These are phyloP conservation scores for Dasypolia templi DNA, from an alignment of 2,888 invertebrate genomes.

Conservation along the genomic window DNA sequence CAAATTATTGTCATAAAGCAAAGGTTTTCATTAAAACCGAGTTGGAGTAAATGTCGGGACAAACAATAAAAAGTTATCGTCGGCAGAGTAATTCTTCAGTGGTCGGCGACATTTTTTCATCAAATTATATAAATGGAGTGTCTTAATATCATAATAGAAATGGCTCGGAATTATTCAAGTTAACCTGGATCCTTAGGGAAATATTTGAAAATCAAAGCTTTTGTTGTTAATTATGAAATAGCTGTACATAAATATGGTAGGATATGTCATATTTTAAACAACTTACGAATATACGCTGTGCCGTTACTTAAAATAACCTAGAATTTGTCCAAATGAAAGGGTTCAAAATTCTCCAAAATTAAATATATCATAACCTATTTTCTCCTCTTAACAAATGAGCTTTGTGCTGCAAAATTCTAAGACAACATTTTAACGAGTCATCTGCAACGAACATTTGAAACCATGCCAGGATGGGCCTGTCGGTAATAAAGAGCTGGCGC, in stretches of 20 bases:
- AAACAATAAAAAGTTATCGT: conserved; percentile 52
- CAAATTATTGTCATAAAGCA: conserved; percentile 39
- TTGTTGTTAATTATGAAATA: not conserved
- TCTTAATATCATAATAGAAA: conserved; percentile 47
- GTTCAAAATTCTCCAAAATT: conserved; percentile 14
- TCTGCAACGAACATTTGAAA: conserved; percentile 76
- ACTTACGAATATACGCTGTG: not conserved
- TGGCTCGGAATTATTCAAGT: conserved; percentile 14
- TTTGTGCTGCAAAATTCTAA: conserved; percentile 39
- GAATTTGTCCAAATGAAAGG: not conserved
- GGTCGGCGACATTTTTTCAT: conserved; percentile 30
- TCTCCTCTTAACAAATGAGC: conserved; percentile 35
- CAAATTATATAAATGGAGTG: conserved; percentile 48
- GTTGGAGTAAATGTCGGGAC: conserved; percentile 24
- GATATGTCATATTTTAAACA: not conserved
- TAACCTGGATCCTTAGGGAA: not conserved
- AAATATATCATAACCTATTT: conserved; percentile 32
- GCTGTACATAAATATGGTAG: not conserved
- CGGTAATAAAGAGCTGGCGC: conserved; percentile 51
- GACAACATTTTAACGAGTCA: conserved; percentile 66
- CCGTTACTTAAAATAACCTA: not conserved
- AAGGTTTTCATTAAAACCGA: conserved; percentile 43
- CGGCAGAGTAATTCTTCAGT: conserved; percentile 43
- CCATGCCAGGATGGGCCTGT: conserved; percentile 71
- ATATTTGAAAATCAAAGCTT: not conserved